Base-by-base conservation (phyloP, 2,888 invertebrate species). In the Trichogramma evanescens region DNA sequence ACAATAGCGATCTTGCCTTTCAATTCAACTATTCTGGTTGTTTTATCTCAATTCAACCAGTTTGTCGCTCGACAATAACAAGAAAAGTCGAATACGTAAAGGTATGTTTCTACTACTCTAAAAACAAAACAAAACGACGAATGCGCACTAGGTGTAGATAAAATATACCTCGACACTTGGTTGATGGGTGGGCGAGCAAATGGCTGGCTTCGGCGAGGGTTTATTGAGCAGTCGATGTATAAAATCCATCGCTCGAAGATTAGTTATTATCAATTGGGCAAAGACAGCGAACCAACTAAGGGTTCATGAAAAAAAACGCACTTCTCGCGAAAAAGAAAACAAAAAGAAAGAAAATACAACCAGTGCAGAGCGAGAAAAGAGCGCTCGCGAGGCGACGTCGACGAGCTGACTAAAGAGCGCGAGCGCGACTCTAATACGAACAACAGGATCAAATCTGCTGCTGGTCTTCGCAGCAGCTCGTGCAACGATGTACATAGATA, bases 151-250 rank as follows among this genome's bases (percentile, higher is more conserved):
- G 26, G 26, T 26, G 26, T 26, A 26, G 3, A 26, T 26, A 26
- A 26, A 26, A 26, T 26, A 26, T 26, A 26, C 26, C 26, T 26
- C 26, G 26, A 26, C 26, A 26, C 26, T 26, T 2, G 26, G 26
- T 26, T 26, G 48, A 4, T 38, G 48, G 54, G 63, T 52, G 39
- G 54, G 45, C 49, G 64, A 45, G 50, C 60, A 62, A 45, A 65
- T 64, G 43, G 65, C 65, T 1, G 63, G 62, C 42, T 61, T 60
- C 45, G 56, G 51, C 48, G 56, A 6, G 8, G 66, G 61, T 6
- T 63, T 62, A 43, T 64, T 62, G 8, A 66, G 43, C 38, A 66
- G 61, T 56, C 62, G 56, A 50, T 62, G 64, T 42, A 66, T 50
- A 50, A 63, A 66, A 56, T 66, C 65, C 65, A 66, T 66, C 7